These are phyloP conservation scores for Chelmon rostratus DNA, from an alignment of 2,797 vertebrate genomes.

Conservation along the genomic window DNA sequence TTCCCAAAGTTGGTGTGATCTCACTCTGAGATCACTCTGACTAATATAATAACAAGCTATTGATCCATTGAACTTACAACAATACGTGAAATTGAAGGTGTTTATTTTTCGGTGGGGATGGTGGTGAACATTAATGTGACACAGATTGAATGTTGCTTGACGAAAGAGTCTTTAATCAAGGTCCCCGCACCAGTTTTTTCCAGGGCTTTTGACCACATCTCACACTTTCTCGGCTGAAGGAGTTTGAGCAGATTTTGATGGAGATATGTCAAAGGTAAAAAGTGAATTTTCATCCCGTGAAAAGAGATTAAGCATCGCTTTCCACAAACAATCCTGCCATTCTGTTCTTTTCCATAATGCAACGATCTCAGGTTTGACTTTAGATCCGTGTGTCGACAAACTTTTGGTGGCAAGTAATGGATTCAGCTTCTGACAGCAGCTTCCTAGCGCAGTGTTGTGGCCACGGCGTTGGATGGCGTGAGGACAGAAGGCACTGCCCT, in stretches of 20 bases:
- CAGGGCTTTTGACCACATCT: too few relatives aligned
- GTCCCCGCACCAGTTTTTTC: too few relatives aligned
- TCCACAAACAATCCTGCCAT: background rate
- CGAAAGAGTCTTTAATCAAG: too few relatives aligned
- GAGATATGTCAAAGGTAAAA: too few relatives aligned
- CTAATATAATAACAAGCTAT: background rate
- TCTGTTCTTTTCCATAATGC: background rate
- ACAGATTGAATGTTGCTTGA: too few relatives aligned
- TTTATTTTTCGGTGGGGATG: too few relatives aligned
- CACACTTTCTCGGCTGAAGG: too few relatives aligned
- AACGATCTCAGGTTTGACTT: background rate
- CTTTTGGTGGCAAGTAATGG: background rate
- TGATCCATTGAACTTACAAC: background rate
- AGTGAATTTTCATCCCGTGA: background rate
- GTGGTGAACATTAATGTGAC: too few relatives aligned
- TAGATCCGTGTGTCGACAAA: background rate
- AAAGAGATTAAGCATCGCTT: background rate
- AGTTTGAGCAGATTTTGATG: too few relatives aligned
- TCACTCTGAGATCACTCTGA: background rate
- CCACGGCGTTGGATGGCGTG: background rate
- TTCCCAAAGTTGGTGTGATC: background rate
- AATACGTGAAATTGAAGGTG: background rate
- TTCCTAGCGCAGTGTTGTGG: background rate
- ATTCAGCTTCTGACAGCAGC: background rate
- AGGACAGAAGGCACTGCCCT: constrained; percentile 9